Conservation (phyloP, 2,888 invertebrate genomes). For the Calameuta pallipes region DNA sequence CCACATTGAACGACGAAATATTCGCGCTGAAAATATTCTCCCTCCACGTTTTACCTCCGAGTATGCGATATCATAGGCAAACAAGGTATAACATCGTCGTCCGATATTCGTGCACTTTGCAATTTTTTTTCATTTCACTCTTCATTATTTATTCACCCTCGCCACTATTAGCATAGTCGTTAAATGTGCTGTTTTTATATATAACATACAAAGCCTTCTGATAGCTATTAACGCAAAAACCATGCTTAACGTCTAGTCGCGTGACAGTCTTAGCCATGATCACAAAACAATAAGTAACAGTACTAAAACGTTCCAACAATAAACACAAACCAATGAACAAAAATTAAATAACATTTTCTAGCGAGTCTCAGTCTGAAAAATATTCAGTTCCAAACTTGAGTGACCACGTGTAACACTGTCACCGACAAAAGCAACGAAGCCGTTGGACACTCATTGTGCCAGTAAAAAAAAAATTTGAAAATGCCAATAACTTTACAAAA, state of each 20-base stretch:
- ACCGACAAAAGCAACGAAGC: neutral
- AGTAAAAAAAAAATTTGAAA: neutral
- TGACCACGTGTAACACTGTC: neutral
- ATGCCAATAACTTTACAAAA: neutral
- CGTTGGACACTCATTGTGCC: neutral
- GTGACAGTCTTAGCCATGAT: neutral
- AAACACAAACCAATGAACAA: neutral
- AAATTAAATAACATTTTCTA: neutral
- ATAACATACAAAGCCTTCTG: neutral
- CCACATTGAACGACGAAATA: neutral
- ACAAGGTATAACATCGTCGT: conserved; percentile 16
- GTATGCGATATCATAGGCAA: conserved; percentile 31
- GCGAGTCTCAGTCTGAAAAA: neutral
- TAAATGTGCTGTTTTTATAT: conserved; percentile 9
- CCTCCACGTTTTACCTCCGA: conserved; percentile 33
- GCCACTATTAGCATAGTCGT: conserved; percentile 1
- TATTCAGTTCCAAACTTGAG: neutral
- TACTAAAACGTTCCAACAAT: neutral
- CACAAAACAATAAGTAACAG: neutral
- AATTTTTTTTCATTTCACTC: neutral
- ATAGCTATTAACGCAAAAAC: neutral
- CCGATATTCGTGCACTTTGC: conserved; percentile 11
- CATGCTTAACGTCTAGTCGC: neutral
- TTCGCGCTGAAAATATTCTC: neutral
- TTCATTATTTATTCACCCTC: conserved; percentile 3